Conservation (phyloP, 2,888 invertebrate species). For the Nemurella pictetii region DNA sequence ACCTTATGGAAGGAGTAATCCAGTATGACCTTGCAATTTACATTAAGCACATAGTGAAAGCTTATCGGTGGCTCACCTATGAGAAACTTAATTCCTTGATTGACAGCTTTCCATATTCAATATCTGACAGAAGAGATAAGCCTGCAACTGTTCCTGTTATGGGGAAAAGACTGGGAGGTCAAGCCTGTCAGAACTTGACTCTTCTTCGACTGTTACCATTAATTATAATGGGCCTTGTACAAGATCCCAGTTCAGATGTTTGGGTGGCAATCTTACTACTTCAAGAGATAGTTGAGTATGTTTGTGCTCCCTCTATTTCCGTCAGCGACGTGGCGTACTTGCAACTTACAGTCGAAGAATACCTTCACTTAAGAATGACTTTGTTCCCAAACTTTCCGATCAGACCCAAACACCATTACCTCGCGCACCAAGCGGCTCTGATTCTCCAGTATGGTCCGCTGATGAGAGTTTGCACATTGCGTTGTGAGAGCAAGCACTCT, state of each 20-base stretch:
- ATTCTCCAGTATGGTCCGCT: slow-evolving; percentile 26
- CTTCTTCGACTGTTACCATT: slow-evolving; percentile 18
- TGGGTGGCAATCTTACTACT: background rate
- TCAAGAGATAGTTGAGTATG: slow-evolving; percentile 17
- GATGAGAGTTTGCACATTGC: slow-evolving; percentile 32
- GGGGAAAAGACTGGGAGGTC: slow-evolving; percentile 15
- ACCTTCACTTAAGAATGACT: background rate
- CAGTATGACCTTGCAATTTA: slow-evolving; percentile 10
- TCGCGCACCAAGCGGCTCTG: slow-evolving; percentile 26
- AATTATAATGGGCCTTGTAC: background rate
- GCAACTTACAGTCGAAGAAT: background rate
- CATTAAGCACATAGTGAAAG: background rate
- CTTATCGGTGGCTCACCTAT: background rate
- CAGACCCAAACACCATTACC: slow-evolving; percentile 26
- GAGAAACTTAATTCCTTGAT: background rate
- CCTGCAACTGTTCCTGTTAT: background rate
- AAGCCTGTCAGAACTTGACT: slow-evolving; percentile 8
- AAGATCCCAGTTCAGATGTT: background rate
- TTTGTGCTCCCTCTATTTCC: slow-evolving; percentile 17
- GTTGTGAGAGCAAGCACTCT: slow-evolving; percentile 32
- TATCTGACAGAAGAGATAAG: slow-evolving; percentile 13
- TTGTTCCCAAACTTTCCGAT: slow-evolving; percentile 24
- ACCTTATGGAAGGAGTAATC: slow-evolving; percentile 24
- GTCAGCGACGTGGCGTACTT: background rate
- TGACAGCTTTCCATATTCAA: slow-evolving; percentile 1